A percentile compares a stretch with the other conserved stretches of the same genome.
These are phyloP conservation scores for Cheilosia urbana DNA, from an alignment of 2,888 invertebrate genomes.

Conservation along the genomic window DNA sequence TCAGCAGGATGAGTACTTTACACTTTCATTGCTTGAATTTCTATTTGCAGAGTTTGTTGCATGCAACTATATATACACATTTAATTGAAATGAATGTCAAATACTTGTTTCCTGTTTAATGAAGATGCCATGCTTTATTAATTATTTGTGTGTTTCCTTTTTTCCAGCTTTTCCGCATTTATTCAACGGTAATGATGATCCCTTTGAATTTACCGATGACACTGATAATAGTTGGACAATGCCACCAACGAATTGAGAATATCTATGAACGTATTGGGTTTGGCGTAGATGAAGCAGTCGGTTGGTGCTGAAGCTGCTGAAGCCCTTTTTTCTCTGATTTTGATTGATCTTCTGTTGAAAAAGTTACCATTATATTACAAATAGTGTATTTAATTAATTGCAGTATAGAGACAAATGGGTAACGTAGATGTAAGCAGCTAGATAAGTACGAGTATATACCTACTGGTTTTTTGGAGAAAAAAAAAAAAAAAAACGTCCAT, in stretches of 20 bases:
- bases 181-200: background rate
- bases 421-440: no score
- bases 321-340: no score
- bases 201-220: background rate
- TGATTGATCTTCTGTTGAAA: no score
- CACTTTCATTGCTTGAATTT: slow-evolving; percentile 14
- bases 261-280: background rate
- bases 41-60: slow-evolving; percentile 14
- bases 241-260: background rate
- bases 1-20: slow-evolving; percentile 34
- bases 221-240: background rate
- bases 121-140: background rate
- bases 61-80: slow-evolving; percentile 31
- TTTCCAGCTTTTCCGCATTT: background rate
- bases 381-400: no score
- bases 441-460: no score
- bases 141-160: background rate
- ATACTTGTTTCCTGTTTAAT: slow-evolving; percentile 15
- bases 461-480: no score
- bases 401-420: no score
- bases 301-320: no score
- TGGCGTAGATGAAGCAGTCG: background rate
- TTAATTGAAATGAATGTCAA: slow-evolving; percentile 52
- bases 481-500: no score
- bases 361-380: no score